Evolutionary conservation across 2,888 invertebrate genomes (phyloP), one percentile per base, ranked within the genome.

Genomic region (Tipula vernalis): DNA sequence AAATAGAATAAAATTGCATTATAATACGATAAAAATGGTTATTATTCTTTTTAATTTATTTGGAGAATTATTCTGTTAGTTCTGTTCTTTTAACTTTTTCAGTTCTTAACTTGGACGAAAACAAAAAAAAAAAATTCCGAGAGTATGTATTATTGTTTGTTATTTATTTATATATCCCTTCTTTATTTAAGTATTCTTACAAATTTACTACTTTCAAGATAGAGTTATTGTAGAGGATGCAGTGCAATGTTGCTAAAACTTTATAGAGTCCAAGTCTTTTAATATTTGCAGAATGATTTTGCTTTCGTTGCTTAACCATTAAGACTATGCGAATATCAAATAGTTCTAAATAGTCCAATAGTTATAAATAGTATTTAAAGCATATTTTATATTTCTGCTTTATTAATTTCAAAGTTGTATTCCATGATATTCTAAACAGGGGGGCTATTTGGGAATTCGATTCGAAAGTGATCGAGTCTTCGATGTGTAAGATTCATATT

Each of bases 11-110:
- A 71, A 71, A 71, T 71, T 71, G 71, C 71, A 71, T 71, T 71
- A 71, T 71, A 71, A 71, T 71, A 71, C 71, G 71, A 71, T 71
- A 71, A 71, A 51, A 71, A 71, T 71, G 71, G 71, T 71, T 71
- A 71, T 71, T 71, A 71, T 71, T 71, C 71, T 71, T 71, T 71
- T 71, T 71, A 71, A 71, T 71, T 71, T 71, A 71, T 71, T 71
- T 71, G 71, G 71, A 71, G 28, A 28, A 28, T 10, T 71, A 28
- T 71, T 71, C 28, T 10, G 71, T 2, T 18, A 71, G 71, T 28
- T 28, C 71, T 71, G 10, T 71, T 71, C 18, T 10, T 71, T 18
- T 18, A 18, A 57, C 57, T 18, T 71, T 28, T 28, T 10, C 51
- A 51, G 71, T 28, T 71, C 28, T 71, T 71, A 71, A 28, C 10